Evolutionary conservation across 2,888 invertebrate genomes (phyloP).

Genomic region (Eristalis pertinax): DNA sequence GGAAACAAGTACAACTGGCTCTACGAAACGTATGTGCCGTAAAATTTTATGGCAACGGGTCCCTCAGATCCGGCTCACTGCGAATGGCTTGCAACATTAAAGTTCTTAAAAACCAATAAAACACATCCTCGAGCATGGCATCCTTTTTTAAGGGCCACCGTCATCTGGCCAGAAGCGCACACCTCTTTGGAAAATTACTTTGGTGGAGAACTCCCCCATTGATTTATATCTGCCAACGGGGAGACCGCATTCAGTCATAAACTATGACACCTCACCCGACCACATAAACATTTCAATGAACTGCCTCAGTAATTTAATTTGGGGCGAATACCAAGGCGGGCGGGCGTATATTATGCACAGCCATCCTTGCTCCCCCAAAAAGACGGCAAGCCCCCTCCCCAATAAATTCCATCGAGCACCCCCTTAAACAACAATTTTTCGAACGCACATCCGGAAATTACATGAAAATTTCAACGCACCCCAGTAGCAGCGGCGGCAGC

Average conservation of each 20-base stretch:
- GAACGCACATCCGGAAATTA: slow-evolving; percentile 28
- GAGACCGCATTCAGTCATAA: not conserved
- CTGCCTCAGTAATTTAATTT: slow-evolving; percentile 56
- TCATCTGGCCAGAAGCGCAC: not conserved
- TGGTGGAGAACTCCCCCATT: not conserved
- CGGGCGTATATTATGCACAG: slow-evolving; percentile 41
- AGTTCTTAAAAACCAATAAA: not conserved
- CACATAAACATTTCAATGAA: slow-evolving; percentile 38
- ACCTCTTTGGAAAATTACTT: slow-evolving; percentile 25
- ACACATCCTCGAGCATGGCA: not conserved
- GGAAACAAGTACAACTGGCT: not conserved
- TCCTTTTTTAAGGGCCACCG: not conserved
- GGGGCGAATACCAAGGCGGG: slow-evolving; percentile 13
- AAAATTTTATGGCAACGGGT: not conserved
- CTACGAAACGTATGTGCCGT: not conserved
- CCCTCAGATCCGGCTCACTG: not conserved
- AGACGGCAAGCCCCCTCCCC: not conserved
- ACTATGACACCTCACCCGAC: not conserved
- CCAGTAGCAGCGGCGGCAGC: not conserved
- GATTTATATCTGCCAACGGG: slow-evolving; percentile 13
- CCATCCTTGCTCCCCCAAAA: slow-evolving; percentile 6
- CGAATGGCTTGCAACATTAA: not conserved
- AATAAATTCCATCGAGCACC: slow-evolving; percentile 18
- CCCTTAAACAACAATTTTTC: slow-evolving; percentile 3
- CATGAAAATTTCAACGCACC: slow-evolving; percentile 27